Percentiles rank a stretch among this genome's conserved stretches.
Evolutionary conservation across 2,113 vertebrate species (phyloP).

Genomic region (Crypturellus undulatus): DNA sequence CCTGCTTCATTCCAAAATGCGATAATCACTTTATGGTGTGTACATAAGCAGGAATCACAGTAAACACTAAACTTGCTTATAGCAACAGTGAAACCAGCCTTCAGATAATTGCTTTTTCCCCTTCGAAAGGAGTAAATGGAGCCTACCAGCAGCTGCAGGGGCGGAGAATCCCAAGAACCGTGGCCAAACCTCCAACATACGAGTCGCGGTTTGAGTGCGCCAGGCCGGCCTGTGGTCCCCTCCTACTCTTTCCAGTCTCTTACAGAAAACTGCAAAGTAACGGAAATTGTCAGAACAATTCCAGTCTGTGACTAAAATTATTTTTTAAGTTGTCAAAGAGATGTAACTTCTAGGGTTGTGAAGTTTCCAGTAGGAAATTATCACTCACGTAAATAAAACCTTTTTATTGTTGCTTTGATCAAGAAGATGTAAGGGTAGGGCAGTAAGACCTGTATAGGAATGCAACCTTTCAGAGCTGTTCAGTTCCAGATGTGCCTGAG

Average conservation of each 20-base stretch:
- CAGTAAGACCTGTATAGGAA: neutral
- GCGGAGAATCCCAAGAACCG: conserved; percentile 13
- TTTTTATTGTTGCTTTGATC: neutral
- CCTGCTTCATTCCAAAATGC: neutral
- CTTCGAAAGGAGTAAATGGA: neutral
- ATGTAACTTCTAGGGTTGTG: neutral
- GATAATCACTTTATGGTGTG: neutral
- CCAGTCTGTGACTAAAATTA: conserved; percentile 18
- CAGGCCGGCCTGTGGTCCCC: neutral
- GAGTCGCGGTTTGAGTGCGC: conserved; percentile 6
- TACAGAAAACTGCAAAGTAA: neutral
- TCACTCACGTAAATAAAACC: neutral
- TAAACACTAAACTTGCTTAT: neutral
- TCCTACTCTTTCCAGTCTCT: conserved; percentile 61
- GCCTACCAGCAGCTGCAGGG: neutral
- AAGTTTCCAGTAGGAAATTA: conserved; percentile 58
- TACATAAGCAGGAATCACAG: neutral
- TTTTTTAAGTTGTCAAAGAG: neutral
- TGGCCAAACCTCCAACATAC: neutral
- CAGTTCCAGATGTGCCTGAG: rapidly evolving
- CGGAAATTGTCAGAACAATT: conserved; percentile 15
- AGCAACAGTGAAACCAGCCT: neutral
- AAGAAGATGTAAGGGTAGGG: neutral
- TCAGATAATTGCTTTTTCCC: neutral
- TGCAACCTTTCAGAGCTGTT: neutral